Base-by-base conservation (phyloP, 2,113 vertebrate species). In the Chiloscyllium plagiosum region DNA sequence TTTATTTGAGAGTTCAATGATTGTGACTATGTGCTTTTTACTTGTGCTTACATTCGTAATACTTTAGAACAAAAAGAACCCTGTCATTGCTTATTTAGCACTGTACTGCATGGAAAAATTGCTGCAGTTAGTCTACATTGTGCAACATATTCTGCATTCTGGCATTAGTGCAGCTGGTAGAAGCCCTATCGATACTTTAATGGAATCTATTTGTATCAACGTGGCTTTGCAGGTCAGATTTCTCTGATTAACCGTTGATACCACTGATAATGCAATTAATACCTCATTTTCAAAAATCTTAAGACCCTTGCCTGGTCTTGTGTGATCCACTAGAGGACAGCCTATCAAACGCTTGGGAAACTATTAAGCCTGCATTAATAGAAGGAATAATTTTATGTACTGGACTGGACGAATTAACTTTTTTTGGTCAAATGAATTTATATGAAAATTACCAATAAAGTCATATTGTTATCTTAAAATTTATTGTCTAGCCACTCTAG, bases 131-230 rank as follows among this genome's bases (percentile, higher is more conserved):
- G 93, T 29, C 50, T 29, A 95, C 93, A 70, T 72, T 95, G 42
- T 95, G 68, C 24, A 24, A 24, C 68, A 47, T 33, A 50, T 69
- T 69, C 93, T 72, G 68, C 68, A 47, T 12, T 94, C 22, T 2
- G 29, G 26, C 26, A 50, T 47, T 70, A 94, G 66, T 47, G 66
- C 92, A 68, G 33, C 7, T 6, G 47, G 65, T 70, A 29, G 33
- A 69, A 95, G 92, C 96, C 42, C 96, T 95, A 96, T 97, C 97
- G n/a, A 0, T 97, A 96, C 97, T 96, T 96, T 97, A 97, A 98
- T 97, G 96, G 96, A 96, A 97, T 96, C 96, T 97, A 6, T 97
- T 97, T 97, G 96, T 96, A 97, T 97, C 96, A 97, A 76, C 96
- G 96, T 96, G 96, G 96, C 96, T 96, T 96, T 96, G 96, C 97